Base-by-base conservation (phyloP, 2,113 vertebrate genomes). In the Percopsis transmontana region DNA sequence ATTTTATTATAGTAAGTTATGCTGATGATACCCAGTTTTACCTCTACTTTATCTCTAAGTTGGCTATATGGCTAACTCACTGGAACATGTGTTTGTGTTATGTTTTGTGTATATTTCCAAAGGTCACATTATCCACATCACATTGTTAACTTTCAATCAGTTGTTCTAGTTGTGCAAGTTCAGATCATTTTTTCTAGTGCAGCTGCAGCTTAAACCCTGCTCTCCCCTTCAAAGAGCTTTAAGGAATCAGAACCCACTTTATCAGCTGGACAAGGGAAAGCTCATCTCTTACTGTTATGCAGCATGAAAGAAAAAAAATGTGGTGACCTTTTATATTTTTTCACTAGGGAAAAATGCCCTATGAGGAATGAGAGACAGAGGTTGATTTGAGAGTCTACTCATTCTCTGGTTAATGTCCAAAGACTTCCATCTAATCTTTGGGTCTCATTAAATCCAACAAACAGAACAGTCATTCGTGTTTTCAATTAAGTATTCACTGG, bases 321-420 rank as follows among this genome's bases (percentile, higher is more conserved):
- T 78, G 70, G 79, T 87, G 88, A 92, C 90, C 90, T 90, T 88
- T 85, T 82, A 64, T 74, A 82, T 88, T 90, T 88, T 81, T 85
- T 80, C 61, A 78, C 66, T 21, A 47, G 62, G 40, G 19, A 80
- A 84, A 74, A 57, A 21, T 62, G 70, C 62, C 68, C 71, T 57
- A 57, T 85, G 81, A 89, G 76, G 79, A 89, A 85, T 81, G 81
- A 71, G 79, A 82, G 82, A 69, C 68, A 64, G 76, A 78, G 84
- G 75, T 85, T 57, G 77, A 67, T 79, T 64, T 76, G 69, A 85
- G 61, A 78, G 77, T 74, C 65, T 82, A 84, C 79, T 90, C 86
- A 87, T 81, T 84, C 80, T 88, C 89, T 90, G 89, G 83, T 90
- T 91, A 90, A 90, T 86, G 89, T 92, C 90, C 84, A 84, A 65